Evolutionary conservation across 2,797 vertebrate species (phyloP).

Genomic region (Pangasius larnaudii): DNA sequence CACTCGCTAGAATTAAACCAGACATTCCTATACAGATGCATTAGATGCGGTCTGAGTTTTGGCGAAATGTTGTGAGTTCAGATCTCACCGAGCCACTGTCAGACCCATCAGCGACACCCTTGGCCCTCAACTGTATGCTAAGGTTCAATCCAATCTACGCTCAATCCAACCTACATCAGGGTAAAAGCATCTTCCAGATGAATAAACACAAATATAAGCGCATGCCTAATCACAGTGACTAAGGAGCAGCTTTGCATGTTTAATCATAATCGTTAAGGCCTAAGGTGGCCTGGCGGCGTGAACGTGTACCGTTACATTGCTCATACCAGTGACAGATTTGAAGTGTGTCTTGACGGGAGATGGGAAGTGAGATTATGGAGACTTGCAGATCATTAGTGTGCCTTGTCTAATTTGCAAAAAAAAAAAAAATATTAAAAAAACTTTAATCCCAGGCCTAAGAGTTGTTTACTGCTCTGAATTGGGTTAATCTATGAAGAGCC

Average conservation of each 20-base stretch:
- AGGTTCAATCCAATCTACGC: background rate
- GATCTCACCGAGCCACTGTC: background rate
- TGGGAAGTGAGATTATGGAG: slow-evolving; percentile 69
- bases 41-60: background rate
- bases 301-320: slow-evolving; percentile 52
- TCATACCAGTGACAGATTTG: slow-evolving; percentile 63
- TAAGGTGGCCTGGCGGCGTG: slow-evolving; percentile 58
- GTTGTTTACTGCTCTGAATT: slow-evolving; percentile 77
- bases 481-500: slow-evolving; percentile 76
- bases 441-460: slow-evolving; percentile 73
- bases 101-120: background rate
- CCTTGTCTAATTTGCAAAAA: slow-evolving; percentile 66
- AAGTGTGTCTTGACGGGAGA: slow-evolving; percentile 58
- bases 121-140: background rate
- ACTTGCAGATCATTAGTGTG: slow-evolving; percentile 68
- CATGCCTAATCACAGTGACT: slow-evolving; percentile 4
- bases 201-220: background rate
- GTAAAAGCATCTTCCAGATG: background rate
- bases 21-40: background rate
- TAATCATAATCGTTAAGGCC: slow-evolving; percentile 70
- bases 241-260: slow-evolving; percentile 57
- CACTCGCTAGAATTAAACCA: background rate
- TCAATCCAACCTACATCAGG: background rate
- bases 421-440: slow-evolving; percentile 55
- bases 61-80: background rate